phyloP scores from a whole-genome alignment of 2,797 vertebrate genomes.

The Pseudomugil tenellus region DNA sequence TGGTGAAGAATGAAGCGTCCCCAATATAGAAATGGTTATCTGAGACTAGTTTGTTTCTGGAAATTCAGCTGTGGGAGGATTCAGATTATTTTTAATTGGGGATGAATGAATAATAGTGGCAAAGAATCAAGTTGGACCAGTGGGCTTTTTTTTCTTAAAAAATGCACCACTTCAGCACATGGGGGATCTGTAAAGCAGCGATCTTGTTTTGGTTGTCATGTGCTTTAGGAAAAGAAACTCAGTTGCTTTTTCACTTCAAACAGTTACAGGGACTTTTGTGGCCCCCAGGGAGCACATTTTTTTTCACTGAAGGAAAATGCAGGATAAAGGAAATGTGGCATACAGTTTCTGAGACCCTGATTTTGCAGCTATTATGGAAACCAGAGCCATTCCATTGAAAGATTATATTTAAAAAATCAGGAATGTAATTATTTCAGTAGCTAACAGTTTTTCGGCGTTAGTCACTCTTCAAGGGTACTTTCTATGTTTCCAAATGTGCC shows the following conservation, averaged over 20 bases:
- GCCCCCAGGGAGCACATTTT: slow-evolving; percentile 48
- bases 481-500: slow-evolving; percentile 27
- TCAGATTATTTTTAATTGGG: slow-evolving; percentile 50
- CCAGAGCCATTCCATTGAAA: slow-evolving; percentile 68
- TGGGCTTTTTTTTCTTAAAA: background rate
- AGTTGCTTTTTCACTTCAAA: slow-evolving; percentile 34
- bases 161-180: slow-evolving; percentile 17
- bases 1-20: slow-evolving; percentile 59
- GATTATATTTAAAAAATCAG: slow-evolving; percentile 72
- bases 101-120: slow-evolving; percentile 33
- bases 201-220: slow-evolving; percentile 40
- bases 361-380: slow-evolving; percentile 40
- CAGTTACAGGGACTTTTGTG: slow-evolving; percentile 42
- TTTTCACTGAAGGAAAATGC: slow-evolving; percentile 44
- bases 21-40: slow-evolving; percentile 59
- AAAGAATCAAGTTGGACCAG: slow-evolving; percentile 26
- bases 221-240: slow-evolving; percentile 33
- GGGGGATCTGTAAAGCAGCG: slow-evolving; percentile 18
- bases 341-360: slow-evolving; percentile 40
- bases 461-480: slow-evolving; percentile 65
- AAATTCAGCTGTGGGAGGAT: slow-evolving; percentile 50
- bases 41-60: slow-evolving; percentile 50
- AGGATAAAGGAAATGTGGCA: slow-evolving; percentile 52
- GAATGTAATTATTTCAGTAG: slow-evolving; percentile 59
- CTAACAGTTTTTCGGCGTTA: slow-evolving; percentile 49